A percentile compares a stretch with the other conserved stretches of the same genome.
Conservation (phyloP, 1,140 invertebrate genomes). For the Drosophila azteca region DNA sequence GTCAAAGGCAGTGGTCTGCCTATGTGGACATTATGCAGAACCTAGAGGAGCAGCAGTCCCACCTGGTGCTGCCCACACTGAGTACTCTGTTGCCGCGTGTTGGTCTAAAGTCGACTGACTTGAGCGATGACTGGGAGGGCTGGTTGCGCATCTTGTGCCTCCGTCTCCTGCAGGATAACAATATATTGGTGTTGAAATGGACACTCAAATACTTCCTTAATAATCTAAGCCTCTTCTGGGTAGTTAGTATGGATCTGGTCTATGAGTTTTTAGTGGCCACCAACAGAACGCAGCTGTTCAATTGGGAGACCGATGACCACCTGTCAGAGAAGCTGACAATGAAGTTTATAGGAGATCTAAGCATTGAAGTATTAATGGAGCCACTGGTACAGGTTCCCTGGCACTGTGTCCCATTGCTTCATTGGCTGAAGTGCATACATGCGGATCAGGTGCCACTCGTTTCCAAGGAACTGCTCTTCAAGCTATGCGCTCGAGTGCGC, state of each 20-base stretch:
- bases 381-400: conserved; percentile 52
- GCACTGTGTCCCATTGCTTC: conserved; percentile 64
- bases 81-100: conserved; percentile 53
- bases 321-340: conserved; percentile 25
- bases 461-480: conserved; percentile 42
- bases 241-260: conserved; percentile 35
- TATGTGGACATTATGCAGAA: conserved; percentile 84
- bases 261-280: conserved; percentile 56
- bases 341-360: conserved; percentile 11
- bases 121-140: conserved; percentile 26
- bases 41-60: conserved; percentile 87
- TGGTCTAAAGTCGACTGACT: conserved; percentile 33
- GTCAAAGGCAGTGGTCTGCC: conserved; percentile 49
- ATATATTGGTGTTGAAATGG: conserved; percentile 84
- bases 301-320: conserved; percentile 41
- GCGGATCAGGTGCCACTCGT: background rate
- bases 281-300: conserved; percentile 70
- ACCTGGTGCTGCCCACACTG: conserved; percentile 85
- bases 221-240: conserved; percentile 26
- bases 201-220: conserved; percentile 74
- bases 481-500: conserved; percentile 56
- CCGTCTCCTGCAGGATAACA: conserved; percentile 84
- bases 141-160: conserved; percentile 84
- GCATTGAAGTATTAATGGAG: conserved; percentile 29
- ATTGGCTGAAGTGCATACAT: conserved; percentile 48